Evolutionary conservation across 2,113 vertebrate genomes (phyloP), one percentile per base, ranked within the genome.

Genomic region (Stigmatopora argus): DNA sequence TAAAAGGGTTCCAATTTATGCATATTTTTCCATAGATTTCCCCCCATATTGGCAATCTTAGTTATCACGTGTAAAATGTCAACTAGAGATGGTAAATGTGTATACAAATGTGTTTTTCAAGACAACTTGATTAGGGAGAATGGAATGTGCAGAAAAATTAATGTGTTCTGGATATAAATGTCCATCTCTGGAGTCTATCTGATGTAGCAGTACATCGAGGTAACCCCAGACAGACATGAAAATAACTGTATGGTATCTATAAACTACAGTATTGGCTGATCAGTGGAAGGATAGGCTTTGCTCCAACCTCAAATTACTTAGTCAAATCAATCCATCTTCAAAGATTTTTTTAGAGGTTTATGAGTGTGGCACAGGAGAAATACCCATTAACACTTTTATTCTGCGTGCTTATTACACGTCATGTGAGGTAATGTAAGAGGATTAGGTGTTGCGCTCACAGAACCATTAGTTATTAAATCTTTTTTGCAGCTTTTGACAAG

Each of bases 191-290:
- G 83, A 88, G 89, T 71, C 83, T 38, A 81, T 80, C 84, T 89
- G 91, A 90, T 86, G 82, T 89, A 87, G 87, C 74, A 87, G 80
- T 86, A 77, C 83, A 88, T 75, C 62, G 89, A 91, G 82, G 84
- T 56, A 86, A 83, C 44, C 80, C 63, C 73, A 84, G 75, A 73
- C 83, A 85, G 81, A 72, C 59, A 35, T 71, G 86, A 87, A 81
- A 88, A 86, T 61, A 86, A 87, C 81, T 83, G 86, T 72, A 71
- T 73, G 3, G 26, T 31, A 89, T 77, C 71, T 63, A 31, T 8
- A 87, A 85, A 85, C 91, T 84, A 68, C 71, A 82, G 87, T 71
- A 86, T 69, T 66, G 77, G 69, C 80, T 87, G 82, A 79, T 52
- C 64, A 82, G 83, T 78, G 87, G 72, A 65, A 79, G 72, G 62